Base-by-base conservation (phyloP, 1,140 invertebrate species). In the Wasmannia auropunctata region DNA sequence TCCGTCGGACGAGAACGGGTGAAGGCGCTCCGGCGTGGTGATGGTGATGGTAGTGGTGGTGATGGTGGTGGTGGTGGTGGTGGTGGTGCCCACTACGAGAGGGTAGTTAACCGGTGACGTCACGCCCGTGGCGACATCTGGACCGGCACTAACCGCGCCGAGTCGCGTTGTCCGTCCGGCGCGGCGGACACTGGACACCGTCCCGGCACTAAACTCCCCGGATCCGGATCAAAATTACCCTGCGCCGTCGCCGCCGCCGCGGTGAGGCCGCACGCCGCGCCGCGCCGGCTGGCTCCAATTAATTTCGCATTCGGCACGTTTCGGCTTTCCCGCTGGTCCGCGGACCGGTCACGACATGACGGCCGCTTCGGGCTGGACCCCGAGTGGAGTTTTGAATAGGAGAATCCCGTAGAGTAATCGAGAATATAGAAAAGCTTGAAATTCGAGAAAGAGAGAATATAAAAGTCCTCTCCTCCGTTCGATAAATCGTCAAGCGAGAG, bases 41-140 rank as follows among this genome's bases (percentile, higher is more conserved):
- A 86, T 81, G 88, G 14, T 31, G 25, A 25, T 11, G 6, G 14
- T 19, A 25, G 56, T 31, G 37, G 34, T 76, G 83, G 87, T 83
- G 88, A n/a, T 37, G 19, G 60, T 19, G 3, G 10, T n/a, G 31
- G 62, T 22, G 62, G 34, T 43, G 37, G 34, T 67, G 63, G 88
- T 87, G 63, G 86, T 83, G 77, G 89, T 86, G 80, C 79, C 74
- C 85, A 65, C 83, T 34, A 75, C 84, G 91, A 88, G 90, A 77
- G 92, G 92, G 92, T 94, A 95, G 94, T 95, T 95, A 95, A 94
- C 94, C 94, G 94, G 93, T 95, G 94, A 95, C 95, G 95, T 95
- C 94, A 95, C 94, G 95, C 93, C 91, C 91, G 89, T 93, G 95
- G 94, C 92, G 94, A 94, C 95, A 95, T 95, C 94, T 95, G 95